Base-by-base conservation (phyloP, 2,888 invertebrate species). In the Lacanobia wlatinum region DNA sequence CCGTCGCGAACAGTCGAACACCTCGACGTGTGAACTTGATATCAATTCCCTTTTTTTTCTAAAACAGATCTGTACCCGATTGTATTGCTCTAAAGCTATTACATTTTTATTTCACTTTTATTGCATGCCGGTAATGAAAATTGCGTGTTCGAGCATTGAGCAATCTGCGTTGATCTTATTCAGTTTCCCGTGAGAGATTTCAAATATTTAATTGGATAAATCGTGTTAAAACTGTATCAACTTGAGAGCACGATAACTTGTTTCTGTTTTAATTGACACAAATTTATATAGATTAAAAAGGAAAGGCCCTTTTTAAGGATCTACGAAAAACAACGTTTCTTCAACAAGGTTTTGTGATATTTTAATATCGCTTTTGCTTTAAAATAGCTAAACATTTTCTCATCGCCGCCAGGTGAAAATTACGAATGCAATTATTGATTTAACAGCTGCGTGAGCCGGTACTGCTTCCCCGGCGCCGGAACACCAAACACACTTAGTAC, bases 381-480 rank as follows among this genome's bases (percentile, higher is more conserved):
- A 70, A 74, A 78, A 77, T 64, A 60, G 66, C 52, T 73, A 18
- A 66, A 66, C 59, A 69, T 73, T 75, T 68, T 70, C 84, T 72
- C 76, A 67, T 77, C 62, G 38, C 46, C 48, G 38, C 50, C 48
- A 73, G 73, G 76, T 76, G 71, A 76, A 81, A 80, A 86, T 84
- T 76, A 84, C 73, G 70, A 83, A 81, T 83, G 85, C 85, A 83
- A 83, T 85, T 86, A 86, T 86, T 86, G 87, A 86, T 86, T 84
- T 75, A 84, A 86, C 85, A 84, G 84, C 78, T 78, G 78, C 50
- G 64, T 73, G 73, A 73, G 83, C 67, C 68, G 67, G 73, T 76
- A 78, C 52, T 68, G 63, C 78, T 77, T 74, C 77, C 82, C 76
- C 76, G 68, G 66, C 83, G 84, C 84, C 84, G 74, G 76, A 79